phyloP scores from a whole-genome alignment of 2,888 invertebrate species.

The Apamea anceps region DNA sequence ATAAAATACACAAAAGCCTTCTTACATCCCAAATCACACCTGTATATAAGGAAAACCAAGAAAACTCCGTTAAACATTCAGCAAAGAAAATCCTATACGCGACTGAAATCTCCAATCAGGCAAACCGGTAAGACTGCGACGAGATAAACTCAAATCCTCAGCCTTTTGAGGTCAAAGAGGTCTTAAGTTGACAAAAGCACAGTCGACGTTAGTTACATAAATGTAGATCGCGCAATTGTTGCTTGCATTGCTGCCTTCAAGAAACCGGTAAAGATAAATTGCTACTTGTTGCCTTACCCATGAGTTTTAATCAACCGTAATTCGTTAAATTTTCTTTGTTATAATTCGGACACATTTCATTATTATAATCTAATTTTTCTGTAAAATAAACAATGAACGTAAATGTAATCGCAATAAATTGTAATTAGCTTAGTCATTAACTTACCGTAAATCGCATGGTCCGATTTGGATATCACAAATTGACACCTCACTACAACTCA shows the following conservation, averaged over 20 bases:
- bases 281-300: constrained; percentile 64
- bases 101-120: constrained; percentile 23
- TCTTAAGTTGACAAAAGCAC: constrained; percentile 37
- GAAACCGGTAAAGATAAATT: constrained; percentile 42
- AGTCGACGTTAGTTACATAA: constrained; percentile 45
- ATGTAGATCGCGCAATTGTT: constrained; percentile 45
- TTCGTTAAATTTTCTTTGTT: not conserved
- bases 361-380: not conserved
- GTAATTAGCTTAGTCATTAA: constrained; percentile 3
- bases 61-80: constrained; percentile 7
- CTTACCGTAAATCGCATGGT: constrained; percentile 61
- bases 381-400: constrained; percentile 13
- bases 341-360: not conserved
- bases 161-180: constrained; percentile 53
- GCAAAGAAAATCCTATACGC: constrained; percentile 11
- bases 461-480: constrained; percentile 47
- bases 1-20: not conserved
- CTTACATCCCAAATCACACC: not conserved
- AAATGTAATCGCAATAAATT: not conserved
- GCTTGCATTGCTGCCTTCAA: constrained; percentile 44
- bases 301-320: constrained; percentile 29
- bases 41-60: not conserved
- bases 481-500: constrained; percentile 57
- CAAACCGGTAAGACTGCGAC: constrained; percentile 21
- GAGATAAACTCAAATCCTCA: constrained; percentile 31